Percentiles rank a stretch among this genome's conserved stretches.
phyloP scores from a whole-genome alignment of 2,113 vertebrate genomes.

The Conger conger region DNA sequence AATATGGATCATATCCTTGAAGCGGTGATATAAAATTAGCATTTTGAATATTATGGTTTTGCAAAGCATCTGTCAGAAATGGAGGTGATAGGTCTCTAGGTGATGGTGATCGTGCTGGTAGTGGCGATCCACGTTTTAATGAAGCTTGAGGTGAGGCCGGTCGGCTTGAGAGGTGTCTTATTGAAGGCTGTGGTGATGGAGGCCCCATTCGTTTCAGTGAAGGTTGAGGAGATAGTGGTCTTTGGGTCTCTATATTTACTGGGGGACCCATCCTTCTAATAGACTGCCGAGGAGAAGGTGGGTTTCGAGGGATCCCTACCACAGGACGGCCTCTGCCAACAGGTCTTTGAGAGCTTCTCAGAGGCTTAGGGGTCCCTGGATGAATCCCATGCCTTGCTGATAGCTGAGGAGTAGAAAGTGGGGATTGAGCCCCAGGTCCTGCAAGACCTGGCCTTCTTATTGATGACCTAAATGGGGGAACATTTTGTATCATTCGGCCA shows the following conservation, averaged over 20 bases:
- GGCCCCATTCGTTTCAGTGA: constrained; percentile 61
- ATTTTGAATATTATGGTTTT: constrained; percentile 39
- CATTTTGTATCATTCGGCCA: constrained; percentile 66
- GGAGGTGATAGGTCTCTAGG: constrained; percentile 28
- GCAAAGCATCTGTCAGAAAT: constrained; percentile 29
- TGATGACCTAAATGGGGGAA: constrained; percentile 65
- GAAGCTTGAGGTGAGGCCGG: constrained; percentile 43
- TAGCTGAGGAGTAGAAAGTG: constrained; percentile 52
- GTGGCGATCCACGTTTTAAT: constrained; percentile 47
- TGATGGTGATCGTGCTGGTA: constrained; percentile 41
- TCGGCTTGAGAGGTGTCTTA: constrained; percentile 43
- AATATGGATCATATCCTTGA: constrained; percentile 34
- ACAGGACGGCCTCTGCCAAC: constrained; percentile 68
- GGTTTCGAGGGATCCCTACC: constrained; percentile 43
- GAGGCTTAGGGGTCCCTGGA: constrained; percentile 30
- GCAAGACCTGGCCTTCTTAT: constrained; percentile 64
- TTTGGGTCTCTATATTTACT: constrained; percentile 11
- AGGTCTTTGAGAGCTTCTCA: constrained; percentile 56
- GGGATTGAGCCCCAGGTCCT: constrained; percentile 56
- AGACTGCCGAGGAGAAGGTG: constrained; percentile 47
- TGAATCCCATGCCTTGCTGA: constrained; percentile 12
- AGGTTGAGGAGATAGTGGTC: constrained; percentile 58
- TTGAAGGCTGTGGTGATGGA: constrained; percentile 55
- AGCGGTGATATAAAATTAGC: constrained; percentile 55
- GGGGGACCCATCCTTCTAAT: constrained; percentile 52